phyloP scores from a whole-genome alignment of 1,140 invertebrate species.

The Brachionus angularis region DNA sequence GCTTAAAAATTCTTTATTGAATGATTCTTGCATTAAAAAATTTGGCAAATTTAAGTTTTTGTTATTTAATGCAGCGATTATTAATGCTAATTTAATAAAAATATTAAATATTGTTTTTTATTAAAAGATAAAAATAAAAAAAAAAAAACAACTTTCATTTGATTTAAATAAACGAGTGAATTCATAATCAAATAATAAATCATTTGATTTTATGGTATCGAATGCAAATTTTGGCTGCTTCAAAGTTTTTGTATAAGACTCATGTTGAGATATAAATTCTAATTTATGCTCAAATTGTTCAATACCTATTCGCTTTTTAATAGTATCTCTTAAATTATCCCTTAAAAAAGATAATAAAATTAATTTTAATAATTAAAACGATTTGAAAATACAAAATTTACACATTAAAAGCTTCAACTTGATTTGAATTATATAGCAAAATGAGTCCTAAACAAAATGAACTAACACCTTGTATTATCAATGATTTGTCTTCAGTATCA shows the following conservation, averaged over 20 bases:
- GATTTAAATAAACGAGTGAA: constrained; percentile 75
- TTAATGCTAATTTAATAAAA: not conserved
- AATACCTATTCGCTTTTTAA: constrained; percentile 82
- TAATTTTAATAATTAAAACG: not conserved
- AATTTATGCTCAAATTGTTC: constrained; percentile 84
- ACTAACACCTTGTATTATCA: constrained; percentile 81
- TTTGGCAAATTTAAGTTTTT: too few species aligned
- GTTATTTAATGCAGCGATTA: not conserved
- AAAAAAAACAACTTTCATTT: constrained; percentile 55
- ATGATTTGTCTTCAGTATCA: constrained; percentile 74
- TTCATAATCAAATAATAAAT: constrained; percentile 87
- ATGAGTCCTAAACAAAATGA: constrained; percentile 89
- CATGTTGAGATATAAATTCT: constrained; percentile 76
- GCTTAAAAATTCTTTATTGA: not conserved
- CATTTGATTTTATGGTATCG: constrained; percentile 64
- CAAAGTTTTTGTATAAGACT: constrained; percentile 80
- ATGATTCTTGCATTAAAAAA: too few species aligned
- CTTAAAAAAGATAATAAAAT: constrained; percentile 54
- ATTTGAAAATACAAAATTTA: not conserved
- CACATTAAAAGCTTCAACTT: constrained; percentile 59
- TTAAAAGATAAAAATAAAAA: not conserved
- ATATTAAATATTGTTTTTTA: not conserved
- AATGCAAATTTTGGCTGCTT: constrained; percentile 84
- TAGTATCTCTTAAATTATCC: constrained; percentile 75
- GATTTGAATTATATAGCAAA: constrained; percentile 84